Percentiles rank a stretch among this genome's conserved stretches.
Evolutionary conservation across 2,888 invertebrate species (phyloP).

Genomic region (Eupithecia insigniata): DNA sequence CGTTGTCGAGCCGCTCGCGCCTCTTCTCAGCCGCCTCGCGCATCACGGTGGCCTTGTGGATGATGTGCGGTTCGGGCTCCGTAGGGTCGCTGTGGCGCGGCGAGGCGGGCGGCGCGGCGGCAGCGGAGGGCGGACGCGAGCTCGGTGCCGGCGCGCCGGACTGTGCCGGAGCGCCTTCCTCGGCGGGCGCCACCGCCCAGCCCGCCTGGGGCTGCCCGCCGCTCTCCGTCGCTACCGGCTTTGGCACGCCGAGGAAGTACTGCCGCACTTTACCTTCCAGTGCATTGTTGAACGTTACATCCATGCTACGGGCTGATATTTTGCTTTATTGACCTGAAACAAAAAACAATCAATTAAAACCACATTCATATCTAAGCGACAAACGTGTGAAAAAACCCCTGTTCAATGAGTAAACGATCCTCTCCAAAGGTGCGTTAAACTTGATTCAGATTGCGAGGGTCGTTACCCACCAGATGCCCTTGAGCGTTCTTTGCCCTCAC

Average conservation of each 20-base stretch:
- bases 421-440: constrained; percentile 25
- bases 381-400: not conserved
- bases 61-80: constrained; percentile 83
- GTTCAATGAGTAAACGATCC: constrained; percentile 7
- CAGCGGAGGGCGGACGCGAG: constrained; percentile 80
- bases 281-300: constrained; percentile 90
- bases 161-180: constrained; percentile 74
- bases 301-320: constrained; percentile 85
- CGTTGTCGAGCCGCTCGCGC: constrained; percentile 74
- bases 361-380: not conserved
- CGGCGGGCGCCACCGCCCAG: constrained; percentile 68
- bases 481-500: constrained; percentile 76
- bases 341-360: constrained; percentile 25
- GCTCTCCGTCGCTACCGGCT: constrained; percentile 75
- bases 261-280: constrained; percentile 91
- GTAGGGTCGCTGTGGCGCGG: constrained; percentile 79
- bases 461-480: constrained; percentile 76
- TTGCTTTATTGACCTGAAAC: constrained; percentile 62
- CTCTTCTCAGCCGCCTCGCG: constrained; percentile 80
- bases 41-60: constrained; percentile 83
- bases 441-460: constrained; percentile 55
- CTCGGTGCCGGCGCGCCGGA: constrained; percentile 76
- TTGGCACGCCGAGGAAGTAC: constrained; percentile 92
- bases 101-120: constrained; percentile 74
- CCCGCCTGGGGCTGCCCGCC: constrained; percentile 51